Base-by-base conservation (phyloP, 2,888 invertebrate genomes). In the Oxyscelio sp. region DNA sequence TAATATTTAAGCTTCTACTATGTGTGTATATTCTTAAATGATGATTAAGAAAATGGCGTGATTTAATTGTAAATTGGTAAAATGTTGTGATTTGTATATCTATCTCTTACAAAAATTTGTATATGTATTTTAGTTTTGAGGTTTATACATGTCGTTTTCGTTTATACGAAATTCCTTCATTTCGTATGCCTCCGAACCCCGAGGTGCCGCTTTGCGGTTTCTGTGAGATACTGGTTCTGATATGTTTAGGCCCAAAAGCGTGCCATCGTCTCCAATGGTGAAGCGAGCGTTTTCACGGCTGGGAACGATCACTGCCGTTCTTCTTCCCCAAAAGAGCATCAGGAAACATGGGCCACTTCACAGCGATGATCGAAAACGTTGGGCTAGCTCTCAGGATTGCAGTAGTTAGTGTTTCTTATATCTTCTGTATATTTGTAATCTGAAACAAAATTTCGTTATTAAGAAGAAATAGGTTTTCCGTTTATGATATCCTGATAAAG, bases 191-290 rank as follows among this genome's bases (percentile, higher is more conserved):
- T 90, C 91, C 92, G 74, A 88, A 90, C 87, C 93, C 92, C 65
- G 85, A 93, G 87, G 94, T 94, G 94, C 93, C 93, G 90, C 91
- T 87, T 87, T 88, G 91, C 91, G 91, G 88, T 93, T 93, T 93
- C 93, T 94, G 93, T 94, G 93, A 94, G 93, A 93, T 94, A 93
- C 93, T 94, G 92, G 93, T 91, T 94, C 92, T 93, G 89, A 93
- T 92, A 78, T 92, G 92, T 95, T 84, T 95, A 97, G 97, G 92
- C 98, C 98, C 88, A 98, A 98, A 95, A 98, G 98, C 94, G 98
- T 98, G 80, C 98, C 98, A 27, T 98, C 98, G 89, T 98, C 98
- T 50, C 98, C 98, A 31, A 98, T 98, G 98, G 98, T 98, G 86
- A 98, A 98, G 94, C 95, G 98, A 24, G 98, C 98, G 0, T 98